Evolutionary conservation across 2,797 vertebrate genomes (phyloP).

Genomic region (Peromyscus nudipes): DNA sequence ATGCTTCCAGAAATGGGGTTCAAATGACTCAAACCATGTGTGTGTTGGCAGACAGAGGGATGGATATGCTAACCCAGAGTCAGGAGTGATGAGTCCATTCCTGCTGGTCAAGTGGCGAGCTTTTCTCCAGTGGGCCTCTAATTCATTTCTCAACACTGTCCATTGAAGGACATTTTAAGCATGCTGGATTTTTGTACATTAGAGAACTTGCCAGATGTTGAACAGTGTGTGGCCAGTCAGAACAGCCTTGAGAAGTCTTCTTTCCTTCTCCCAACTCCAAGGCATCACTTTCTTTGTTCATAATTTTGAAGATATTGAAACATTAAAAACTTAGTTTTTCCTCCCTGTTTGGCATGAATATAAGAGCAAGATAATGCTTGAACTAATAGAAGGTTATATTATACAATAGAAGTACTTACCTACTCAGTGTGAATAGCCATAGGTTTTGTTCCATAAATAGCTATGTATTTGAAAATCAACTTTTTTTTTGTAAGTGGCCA

Average conservation of each 20-base stretch:
- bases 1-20: background rate
- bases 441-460: constrained; percentile 19
- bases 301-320: background rate
- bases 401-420: background rate
- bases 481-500: background rate
- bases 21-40: background rate
- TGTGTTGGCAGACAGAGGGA: background rate
- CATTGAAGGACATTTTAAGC: background rate
- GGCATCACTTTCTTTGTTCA: background rate
- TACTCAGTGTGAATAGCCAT: background rate
- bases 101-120: background rate
- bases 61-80: background rate
- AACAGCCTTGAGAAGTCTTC: background rate
- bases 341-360: background rate
- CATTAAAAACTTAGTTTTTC: constrained; percentile 13
- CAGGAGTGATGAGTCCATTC: background rate
- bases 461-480: background rate
- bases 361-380: constrained; percentile 3
- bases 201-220: background rate
- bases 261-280: background rate
- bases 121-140: background rate
- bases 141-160: background rate
- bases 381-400: background rate
- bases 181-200: background rate
- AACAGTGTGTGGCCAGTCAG: background rate